Evolutionary conservation across 2,113 vertebrate species (phyloP).

Genomic region (Cercocebus atys): DNA sequence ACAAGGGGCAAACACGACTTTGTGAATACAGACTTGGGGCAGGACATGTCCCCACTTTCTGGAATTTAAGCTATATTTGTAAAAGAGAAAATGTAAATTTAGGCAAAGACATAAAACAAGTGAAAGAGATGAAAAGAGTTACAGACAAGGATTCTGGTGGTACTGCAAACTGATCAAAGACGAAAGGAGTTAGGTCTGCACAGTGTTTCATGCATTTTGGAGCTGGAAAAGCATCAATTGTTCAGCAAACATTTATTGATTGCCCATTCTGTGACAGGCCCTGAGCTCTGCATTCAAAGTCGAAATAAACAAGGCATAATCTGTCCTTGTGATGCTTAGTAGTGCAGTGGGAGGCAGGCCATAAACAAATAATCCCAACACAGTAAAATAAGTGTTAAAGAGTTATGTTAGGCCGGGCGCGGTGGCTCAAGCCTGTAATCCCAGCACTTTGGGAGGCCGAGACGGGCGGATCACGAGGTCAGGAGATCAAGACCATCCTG

Average conservation of each 20-base stretch:
- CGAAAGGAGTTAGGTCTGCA: neutral
- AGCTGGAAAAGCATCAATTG: neutral
- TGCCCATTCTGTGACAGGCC: neutral
- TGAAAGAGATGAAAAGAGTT: neutral
- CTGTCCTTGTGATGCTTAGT: neutral
- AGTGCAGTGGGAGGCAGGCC: neutral
- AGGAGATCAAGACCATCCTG: too few relatives aligned
- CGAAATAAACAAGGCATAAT: neutral
- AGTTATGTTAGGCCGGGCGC: too few relatives aligned
- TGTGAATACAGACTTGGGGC: neutral
- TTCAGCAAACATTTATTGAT: neutral
- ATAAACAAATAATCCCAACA: neutral
- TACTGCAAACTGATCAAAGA: neutral
- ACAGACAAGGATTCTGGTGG: neutral
- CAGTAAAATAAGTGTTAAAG: neutral
- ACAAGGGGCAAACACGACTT: neutral
- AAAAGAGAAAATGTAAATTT: neutral
- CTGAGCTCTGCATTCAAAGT: neutral
- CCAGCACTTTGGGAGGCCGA: too few relatives aligned
- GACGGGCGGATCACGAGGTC: too few relatives aligned
- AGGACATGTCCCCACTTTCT: neutral
- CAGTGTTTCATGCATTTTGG: neutral
- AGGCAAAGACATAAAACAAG: neutral
- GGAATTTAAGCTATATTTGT: neutral
- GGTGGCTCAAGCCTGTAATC: too few relatives aligned